Base-by-base conservation (phyloP, 37 sponge, comb jelly and placozoan species). In the Spongia lamella region DNA sequence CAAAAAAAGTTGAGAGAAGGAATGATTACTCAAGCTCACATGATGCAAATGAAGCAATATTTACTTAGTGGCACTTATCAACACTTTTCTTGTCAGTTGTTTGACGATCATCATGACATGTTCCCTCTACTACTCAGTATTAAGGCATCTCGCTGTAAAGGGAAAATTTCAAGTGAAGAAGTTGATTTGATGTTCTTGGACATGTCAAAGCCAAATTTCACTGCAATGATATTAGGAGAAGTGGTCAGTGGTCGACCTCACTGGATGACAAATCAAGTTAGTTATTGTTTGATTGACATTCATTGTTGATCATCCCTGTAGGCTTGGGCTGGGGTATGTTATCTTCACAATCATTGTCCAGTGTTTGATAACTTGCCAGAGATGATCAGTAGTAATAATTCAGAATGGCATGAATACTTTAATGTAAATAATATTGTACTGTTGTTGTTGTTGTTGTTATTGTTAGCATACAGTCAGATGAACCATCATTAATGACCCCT, bases 371-470 rank as follows among this genome's bases (percentile, higher is more conserved):
- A 43, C 19, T 43, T 81, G 0, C 9, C 43, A 4, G 35, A 17
- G 6, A 64, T 57, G 19, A 31, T 81, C 14, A 17, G 21, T 7
- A 34, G 7, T 30, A 33, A 61, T 64, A 81, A 73, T 52, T 30
- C 39, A 38, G 82, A 72, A 72, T 81, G 82, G 82, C 52, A 81
- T 20, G 82, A 81, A 72, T 81, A 81, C 72, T 73, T 81, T 37
- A 49, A 71, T 25, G 82, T 81, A 55, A 22, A 53, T 24, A 57
- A 37, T 30, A n/a, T 63, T 22, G 27, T n/a, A 31, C 19, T 20
- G 24, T 22, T 38, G 17, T 63, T 6, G 30, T 3, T 29, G 14
- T 43, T 58, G 57, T 13, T 79, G 20, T 31, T 33, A 34, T 25
- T 50, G 43, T 13, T n/a, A 27, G 11, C 17, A 53, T 24, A 19